Conservation (phyloP, 2,113 vertebrate genomes). For the Ammospiza nelsoni region DNA sequence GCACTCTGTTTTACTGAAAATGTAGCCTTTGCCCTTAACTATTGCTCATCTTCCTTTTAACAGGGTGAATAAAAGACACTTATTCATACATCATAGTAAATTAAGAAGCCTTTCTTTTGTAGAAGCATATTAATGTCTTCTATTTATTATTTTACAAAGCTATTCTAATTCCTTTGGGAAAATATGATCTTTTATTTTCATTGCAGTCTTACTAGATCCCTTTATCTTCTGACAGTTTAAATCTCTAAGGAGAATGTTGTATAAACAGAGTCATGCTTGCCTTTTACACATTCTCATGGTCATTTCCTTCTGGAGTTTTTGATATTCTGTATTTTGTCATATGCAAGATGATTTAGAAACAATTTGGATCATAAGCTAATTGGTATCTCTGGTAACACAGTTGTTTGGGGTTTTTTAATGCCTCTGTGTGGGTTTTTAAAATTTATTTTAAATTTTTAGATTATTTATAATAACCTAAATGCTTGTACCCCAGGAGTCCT, state of each 20-base stretch:
- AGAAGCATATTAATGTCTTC: not conserved
- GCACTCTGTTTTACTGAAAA: not conserved
- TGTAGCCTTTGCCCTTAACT: not conserved
- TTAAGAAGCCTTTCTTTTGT: not conserved
- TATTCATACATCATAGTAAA: not conserved
- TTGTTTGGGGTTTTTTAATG: not conserved
- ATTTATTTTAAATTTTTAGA: not conserved
- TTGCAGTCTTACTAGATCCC: not conserved
- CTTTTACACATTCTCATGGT: not conserved
- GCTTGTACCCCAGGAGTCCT: not conserved
- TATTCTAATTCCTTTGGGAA: constrained; percentile 12
- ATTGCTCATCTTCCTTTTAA: not conserved
- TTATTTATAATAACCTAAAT: not conserved
- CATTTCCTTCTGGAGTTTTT: not conserved
- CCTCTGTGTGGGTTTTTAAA: accelerated
- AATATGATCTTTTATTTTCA: not conserved
- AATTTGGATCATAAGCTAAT: not conserved
- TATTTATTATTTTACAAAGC: constrained; percentile 34
- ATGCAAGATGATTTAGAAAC: not conserved
- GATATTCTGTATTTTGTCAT: not conserved
- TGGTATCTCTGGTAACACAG: not conserved
- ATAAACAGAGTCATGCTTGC: not conserved
- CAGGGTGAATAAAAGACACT: not conserved
- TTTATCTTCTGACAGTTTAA: constrained; percentile 25
- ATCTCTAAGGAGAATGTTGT: not conserved